Evolutionary conservation across 2,797 vertebrate genomes (phyloP).

Genomic region (Arvicola amphibius): DNA sequence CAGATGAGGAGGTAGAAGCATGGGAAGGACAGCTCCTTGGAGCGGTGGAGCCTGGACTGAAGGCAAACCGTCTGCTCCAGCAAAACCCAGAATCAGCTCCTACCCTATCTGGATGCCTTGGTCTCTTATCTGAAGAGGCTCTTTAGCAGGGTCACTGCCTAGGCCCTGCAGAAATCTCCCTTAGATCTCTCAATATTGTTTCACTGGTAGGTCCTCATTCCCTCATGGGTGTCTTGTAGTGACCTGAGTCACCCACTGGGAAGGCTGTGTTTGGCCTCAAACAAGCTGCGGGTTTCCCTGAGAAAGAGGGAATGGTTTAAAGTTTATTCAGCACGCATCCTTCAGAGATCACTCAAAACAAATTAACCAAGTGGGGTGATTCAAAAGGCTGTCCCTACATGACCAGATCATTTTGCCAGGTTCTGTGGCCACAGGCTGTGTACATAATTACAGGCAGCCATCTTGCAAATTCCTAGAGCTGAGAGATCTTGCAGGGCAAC

Average conservation of each 20-base stretch:
- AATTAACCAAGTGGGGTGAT: neutral
- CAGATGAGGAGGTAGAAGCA: neutral
- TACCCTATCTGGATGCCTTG: neutral
- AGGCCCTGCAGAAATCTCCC: neutral
- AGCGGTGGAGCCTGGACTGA: neutral
- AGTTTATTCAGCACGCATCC: neutral
- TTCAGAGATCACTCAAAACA: neutral
- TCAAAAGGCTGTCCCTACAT: neutral
- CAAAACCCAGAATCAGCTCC: neutral
- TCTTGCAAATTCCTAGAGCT: neutral
- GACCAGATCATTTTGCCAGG: neutral
- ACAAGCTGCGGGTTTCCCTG: neutral
- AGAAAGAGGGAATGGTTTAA: neutral
- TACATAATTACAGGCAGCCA: neutral
- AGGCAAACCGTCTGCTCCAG: neutral
- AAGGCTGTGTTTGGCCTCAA: slow-evolving; percentile 10
- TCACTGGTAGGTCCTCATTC: neutral
- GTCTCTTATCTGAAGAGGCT: neutral
- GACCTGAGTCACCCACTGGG: neutral
- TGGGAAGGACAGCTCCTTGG: neutral
- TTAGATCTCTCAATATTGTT: neutral
- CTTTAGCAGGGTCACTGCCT: neutral
- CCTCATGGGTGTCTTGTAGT: neutral
- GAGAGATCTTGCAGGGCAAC: neutral
- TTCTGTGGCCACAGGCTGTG: neutral